Base-by-base conservation (phyloP, 1,140 invertebrate species). In the Tigriopus japonicus region DNA sequence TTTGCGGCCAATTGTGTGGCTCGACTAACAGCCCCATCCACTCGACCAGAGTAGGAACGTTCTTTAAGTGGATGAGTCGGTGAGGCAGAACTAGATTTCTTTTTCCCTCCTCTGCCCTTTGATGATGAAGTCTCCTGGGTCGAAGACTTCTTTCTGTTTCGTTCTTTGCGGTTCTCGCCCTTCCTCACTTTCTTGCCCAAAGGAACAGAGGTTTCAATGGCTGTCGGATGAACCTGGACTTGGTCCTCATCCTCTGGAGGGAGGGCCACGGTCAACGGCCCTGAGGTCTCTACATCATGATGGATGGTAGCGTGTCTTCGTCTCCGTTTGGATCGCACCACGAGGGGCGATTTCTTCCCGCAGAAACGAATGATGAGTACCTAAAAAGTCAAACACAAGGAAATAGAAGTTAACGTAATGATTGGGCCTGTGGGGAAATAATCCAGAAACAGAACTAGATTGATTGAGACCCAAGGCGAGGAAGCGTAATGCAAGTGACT, bases 261-360 rank as follows among this genome's bases (percentile, higher is more conserved):
- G 7, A 42, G 42, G 21, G 15, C 42, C 14, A 28, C 56, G n/a
- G 41, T 51, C 35, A 14, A 28, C 5, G 13, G 17, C 2, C 14
- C 17, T 15, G 14, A 23, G 21, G 21, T 28, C 19, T 61, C 59
- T 10, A 55, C 21, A 12, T 61, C 59, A 40, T 61, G 59, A 24
- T 61, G 59, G 21, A 53, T 23, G 13, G 19, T 53, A 17, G 23
- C 15, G 40, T 28, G 56, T 13, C 51, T 15, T 21, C 35, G 15
- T 14, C 59, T 12, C 15, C 28, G n/a, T 14, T 45, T 17, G 14
- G 17, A n/a, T 1, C 59, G 45, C 2, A 41, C 49, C 12, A 61
- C 59, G 1, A 56, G 28, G 3, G 59, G 59, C 1, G 59, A 54
- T 40, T 61, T 61, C 59, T 61, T 61, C 1, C 59, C 59, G 43